Base-by-base conservation (phyloP, 2,113 vertebrate species). In the Psittacus erithacus region DNA sequence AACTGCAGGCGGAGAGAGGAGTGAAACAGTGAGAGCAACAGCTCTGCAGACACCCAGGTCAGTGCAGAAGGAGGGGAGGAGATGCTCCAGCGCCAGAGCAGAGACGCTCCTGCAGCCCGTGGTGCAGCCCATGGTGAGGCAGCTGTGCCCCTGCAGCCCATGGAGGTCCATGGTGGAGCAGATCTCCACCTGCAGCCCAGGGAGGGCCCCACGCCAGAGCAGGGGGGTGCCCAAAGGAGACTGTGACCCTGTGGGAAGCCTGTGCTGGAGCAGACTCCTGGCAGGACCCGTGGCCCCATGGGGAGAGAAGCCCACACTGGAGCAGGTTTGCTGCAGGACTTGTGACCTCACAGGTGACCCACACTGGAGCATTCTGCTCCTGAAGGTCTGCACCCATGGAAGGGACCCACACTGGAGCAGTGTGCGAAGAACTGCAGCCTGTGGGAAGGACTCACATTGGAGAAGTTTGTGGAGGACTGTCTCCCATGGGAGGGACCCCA, bases 351-450 rank as follows among this genome's bases (percentile, higher is more conserved):
- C 4, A 8, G 33, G 49, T 67, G 11, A 39, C 43, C 49, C 25
- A 4, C 1, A 8, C 19, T 64, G 38, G 35, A 64, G 49, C 19
- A 29, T 8, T 49, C 25, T 44, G 43, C 29, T 28, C 35, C 33
- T 46, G 20, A 65, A 60, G 50, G 33, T 39, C 33, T 41, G 38
- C 17, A 47, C 1, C 8, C 20, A 9, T 41, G 24, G 43, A 25
- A 82, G 16, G 6, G 33, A 82, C 17, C 29, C 41, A 33, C 27
- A 8, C 22, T 55, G 1, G 0, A 63, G 27, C n/a, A 1, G 0
- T 55, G 75, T 43, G 35, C 63, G 62, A 69, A 55, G 55, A 63
- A 43, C 63, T 63, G 62, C 53, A 75, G 29, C 63, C 53, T 19
- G 13, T 69, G 46, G 62, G 47, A 82, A 82, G 55, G 49, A 47